Evolutionary conservation across 1,140 invertebrate species (phyloP), one percentile per base, ranked within the genome.

Genomic region (Trialeurodes vaporariorum): DNA sequence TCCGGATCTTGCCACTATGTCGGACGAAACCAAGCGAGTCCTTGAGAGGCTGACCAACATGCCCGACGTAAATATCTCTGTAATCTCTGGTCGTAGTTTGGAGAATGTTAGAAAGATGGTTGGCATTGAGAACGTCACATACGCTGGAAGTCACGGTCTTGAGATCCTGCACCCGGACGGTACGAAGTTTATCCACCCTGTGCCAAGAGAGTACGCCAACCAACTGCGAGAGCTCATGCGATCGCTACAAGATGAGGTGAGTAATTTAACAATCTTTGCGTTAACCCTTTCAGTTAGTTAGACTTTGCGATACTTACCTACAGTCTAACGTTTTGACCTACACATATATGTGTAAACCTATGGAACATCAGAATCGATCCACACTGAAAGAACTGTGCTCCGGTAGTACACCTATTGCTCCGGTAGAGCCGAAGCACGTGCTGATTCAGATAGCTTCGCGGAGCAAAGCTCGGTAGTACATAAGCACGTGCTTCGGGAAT

Each of bases 31-130:
- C 1, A 92, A 91, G 73, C 86, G 90, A 71, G 88, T 93, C 23
- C 78, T 94, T 12, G 88, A 91, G 75, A 83, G 91, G 71, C 79
- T 94, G 11, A 86, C 89, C n/a, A 92, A 93, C 76, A 86, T 92
- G 79, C 85, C 90, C 0, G 91, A 94, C 75, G 89, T 93, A 1
- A 92, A 92, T 74, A 91, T 94, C 70, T 90, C 92, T 21, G 88
- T 95, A 70, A 87, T 94, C 59, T 93, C 91, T 2, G 92, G 92
- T 23, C 81, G 92, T 67, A 92, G 89, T 74, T 88, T 94, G 21
- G 85, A 91, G 71, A 93, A 94, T 76, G 91, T 94, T 0, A 93
- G 91, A 72, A 83, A 88, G 69, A 94, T 93, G 91, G 90, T 95
- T 27, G 91, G 91, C 1, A 93, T 94, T 69, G 88, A 92, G 69